These are phyloP conservation scores for Drosophila mercatorum DNA, from an alignment of 2,888 invertebrate genomes.

Conservation along the genomic window DNA sequence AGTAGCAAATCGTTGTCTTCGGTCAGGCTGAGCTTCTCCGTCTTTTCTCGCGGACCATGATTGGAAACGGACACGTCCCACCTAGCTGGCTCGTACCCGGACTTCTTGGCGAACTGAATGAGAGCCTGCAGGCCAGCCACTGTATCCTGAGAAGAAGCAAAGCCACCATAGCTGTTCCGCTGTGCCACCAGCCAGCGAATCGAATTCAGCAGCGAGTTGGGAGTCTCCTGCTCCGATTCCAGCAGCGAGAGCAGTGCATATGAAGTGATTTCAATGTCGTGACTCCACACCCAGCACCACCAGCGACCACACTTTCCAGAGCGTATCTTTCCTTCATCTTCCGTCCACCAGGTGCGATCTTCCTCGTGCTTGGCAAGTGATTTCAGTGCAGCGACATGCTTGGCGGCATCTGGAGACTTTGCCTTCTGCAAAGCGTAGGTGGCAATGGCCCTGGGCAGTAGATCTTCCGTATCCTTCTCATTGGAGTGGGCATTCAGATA, in stretches of 20 bases:
- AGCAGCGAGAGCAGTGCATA: slow-evolving; percentile 81
- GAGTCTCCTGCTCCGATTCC: slow-evolving; percentile 67
- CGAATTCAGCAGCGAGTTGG: slow-evolving; percentile 84
- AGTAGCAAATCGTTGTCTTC: slow-evolving; percentile 92
- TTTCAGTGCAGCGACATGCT: slow-evolving; percentile 75
- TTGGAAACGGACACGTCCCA: slow-evolving; percentile 87
- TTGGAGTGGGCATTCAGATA: slow-evolving; percentile 88
- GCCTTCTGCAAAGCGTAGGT: slow-evolving; percentile 91
- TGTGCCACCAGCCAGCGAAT: slow-evolving; percentile 91
- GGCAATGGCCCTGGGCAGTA: slow-evolving; percentile 91
- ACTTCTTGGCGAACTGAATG: slow-evolving; percentile 85
- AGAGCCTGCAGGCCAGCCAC: slow-evolving; percentile 90
- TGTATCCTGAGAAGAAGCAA: slow-evolving; percentile 91
- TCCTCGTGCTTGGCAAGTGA: slow-evolving; percentile 87
- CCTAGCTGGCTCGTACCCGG: slow-evolving; percentile 85
- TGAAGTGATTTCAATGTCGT: slow-evolving; percentile 81
- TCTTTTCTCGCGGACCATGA: slow-evolving; percentile 82
- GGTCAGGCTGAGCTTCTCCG: slow-evolving; percentile 88
- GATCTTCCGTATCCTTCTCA: slow-evolving; percentile 87
- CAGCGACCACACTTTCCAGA: slow-evolving; percentile 45
- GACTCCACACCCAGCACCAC: slow-evolving; percentile 85
- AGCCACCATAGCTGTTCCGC: slow-evolving; percentile 89
- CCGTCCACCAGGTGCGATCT: slow-evolving; percentile 93
- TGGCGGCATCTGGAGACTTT: slow-evolving; percentile 88
- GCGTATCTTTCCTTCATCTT: slow-evolving; percentile 85